Base-by-base conservation (phyloP, 1,140 invertebrate species). In the Diploscapter pachys region DNA sequence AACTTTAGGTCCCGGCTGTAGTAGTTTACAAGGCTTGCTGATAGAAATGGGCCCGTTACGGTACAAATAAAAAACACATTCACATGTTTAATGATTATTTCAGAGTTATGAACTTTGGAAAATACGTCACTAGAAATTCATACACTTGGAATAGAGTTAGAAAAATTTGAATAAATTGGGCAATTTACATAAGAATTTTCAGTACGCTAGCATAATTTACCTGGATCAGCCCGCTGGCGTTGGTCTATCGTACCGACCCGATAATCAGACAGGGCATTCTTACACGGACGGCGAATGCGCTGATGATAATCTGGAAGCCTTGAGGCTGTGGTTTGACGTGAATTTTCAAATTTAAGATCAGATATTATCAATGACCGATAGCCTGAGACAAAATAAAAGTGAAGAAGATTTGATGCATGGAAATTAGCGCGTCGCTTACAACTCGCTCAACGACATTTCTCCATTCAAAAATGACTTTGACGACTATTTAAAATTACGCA, bases 191-290 rank as follows among this genome's bases (percentile, higher is more conserved):
- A 31, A 31, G 31, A 31, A 31, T 31, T 31, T 31, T 31, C 31
- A 31, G 31, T 31, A 31, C 73, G 91, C 92, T 55, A 94, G 93
- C 84, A 92, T 95, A 50, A 63, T 89, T 3, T 89, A 87, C 76
- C 72, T 89, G 55, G 89, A 89, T 76, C 84, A 88, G 4, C 89
- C 89, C 66, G 88, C 88, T 57, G 89, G 89, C 70, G 89, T 89
- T 65, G 89, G 89, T 0, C 89, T 85, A 75, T 89, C 88, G 1
- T 89, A 78, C 52, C 81, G 31, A 31, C 31, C 31, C 31, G 31
- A 87, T 70, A 70, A 59, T 11, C 51, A 48, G 67, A 79, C 81
- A 59, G 85, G 87, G 53, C 87, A 86, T 67, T 84, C 75, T 3
- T 87, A 85, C 56, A 80, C 85, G 79, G 88, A 89, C 84, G 85